Base-by-base conservation (phyloP, 2,797 vertebrate genomes). In the Eidolon dupreanum region DNA sequence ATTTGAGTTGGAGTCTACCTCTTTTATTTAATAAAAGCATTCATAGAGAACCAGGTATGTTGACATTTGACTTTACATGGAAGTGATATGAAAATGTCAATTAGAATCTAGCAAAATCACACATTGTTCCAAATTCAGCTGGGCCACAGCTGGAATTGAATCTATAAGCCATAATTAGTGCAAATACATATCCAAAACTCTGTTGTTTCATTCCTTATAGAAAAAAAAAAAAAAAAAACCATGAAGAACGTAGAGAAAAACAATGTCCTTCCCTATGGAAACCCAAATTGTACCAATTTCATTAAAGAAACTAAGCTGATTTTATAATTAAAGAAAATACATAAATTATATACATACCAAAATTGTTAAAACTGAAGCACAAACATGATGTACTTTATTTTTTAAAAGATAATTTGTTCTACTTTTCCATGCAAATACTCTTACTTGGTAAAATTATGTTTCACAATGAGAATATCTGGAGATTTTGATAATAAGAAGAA, bases 91-190 rank as follows among this genome's bases (percentile, higher is more conserved):
- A 36, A 92, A 93, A 93, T 83, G 19, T 12, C 49, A 74, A 70
- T 77, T 94, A 82, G n/a, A 93, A 65, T 66, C 63, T 79, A 66
- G 93, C 22, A 90, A 51, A 92, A 88, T 94, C 49, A 68, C 66
- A 92, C n/a, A 51, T 61, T 61, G 43, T 43, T 96, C 75, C 33
- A 36, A 63, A 77, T 84, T 87, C 78, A 92, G n/a, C 49, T 68
- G 26, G 33, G 9, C 38, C 71, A 70, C 81, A 93, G 75, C 17
- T 53, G 55, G 49, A 74, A 71, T 19, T 75, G 31, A 81, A 81
- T 41, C n/a, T 20, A 20, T 31, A 96, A 93, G 24, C 33, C 31
- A 88, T 46, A 86, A 87, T 95, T 68, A 95, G 49, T 68, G 43
- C 43, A 95, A 55, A 61, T 4, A 65, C 19, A 63, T 53, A 36